Evolutionary conservation across 2,113 vertebrate genomes (phyloP).

Genomic region (Papio anubis): DNA sequence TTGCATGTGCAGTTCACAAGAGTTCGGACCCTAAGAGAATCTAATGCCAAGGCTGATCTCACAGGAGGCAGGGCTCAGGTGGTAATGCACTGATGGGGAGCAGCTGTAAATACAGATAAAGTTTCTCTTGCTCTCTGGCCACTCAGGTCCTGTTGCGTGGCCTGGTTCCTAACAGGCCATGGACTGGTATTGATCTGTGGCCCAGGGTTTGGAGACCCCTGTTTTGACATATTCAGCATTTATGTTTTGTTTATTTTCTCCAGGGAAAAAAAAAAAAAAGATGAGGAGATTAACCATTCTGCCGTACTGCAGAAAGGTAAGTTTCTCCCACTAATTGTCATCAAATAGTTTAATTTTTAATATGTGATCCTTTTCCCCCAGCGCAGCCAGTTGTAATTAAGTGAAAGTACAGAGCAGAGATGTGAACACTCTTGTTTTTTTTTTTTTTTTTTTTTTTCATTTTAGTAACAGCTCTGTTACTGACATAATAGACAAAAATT

Average conservation of each 20-base stretch:
- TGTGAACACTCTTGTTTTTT: not conserved
- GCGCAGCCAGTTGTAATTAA: not conserved
- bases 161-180: no score
- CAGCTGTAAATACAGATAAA: no score
- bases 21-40: no score
- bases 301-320: not conserved
- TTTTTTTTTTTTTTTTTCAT: not conserved
- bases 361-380: not conserved
- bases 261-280: not conserved
- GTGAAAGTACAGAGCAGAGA: not conserved
- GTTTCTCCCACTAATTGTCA: not conserved
- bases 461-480: not conserved
- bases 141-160: no score
- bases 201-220: no score
- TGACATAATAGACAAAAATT: not conserved
- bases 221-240: conserved; percentile 26
- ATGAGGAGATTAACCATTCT: not conserved
- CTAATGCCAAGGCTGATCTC: no score
- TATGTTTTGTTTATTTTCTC: not conserved
- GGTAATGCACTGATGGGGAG: no score
- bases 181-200: no score
- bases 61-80: no score
- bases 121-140: no score
- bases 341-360: not conserved
- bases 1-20: no score